These are phyloP conservation scores for Cyclura pinguis DNA, from an alignment of 2,797 vertebrate species.

Conservation along the genomic window DNA sequence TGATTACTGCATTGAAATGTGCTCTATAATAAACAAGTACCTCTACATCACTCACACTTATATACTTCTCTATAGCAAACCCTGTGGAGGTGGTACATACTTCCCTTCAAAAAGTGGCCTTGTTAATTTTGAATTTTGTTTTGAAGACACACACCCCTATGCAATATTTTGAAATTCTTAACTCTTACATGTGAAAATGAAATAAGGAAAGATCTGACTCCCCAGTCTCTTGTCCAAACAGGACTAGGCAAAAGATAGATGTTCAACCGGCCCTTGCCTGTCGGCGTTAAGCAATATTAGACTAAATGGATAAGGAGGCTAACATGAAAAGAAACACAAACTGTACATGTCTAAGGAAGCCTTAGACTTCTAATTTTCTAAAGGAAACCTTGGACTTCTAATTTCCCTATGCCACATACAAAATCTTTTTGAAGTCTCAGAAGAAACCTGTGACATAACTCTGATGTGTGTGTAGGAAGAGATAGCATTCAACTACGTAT, in stretches of 20 bases:
- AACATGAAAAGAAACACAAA: background rate
- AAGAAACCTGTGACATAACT: background rate
- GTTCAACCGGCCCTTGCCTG: no score
- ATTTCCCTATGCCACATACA: background rate
- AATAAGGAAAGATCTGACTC: no score
- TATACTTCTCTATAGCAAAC: constrained; percentile 85
- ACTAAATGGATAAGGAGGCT: background rate
- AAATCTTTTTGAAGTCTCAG: background rate
- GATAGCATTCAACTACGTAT: background rate
- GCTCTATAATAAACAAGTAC: constrained; percentile 87
- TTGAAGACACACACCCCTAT: background rate
- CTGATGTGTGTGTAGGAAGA: background rate
- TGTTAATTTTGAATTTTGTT: constrained; percentile 35
- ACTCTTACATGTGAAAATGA: no score
- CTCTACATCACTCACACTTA: constrained; percentile 85
- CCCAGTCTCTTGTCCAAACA: no score
- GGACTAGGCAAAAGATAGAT: no score
- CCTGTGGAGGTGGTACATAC: constrained; percentile 74
- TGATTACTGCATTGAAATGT: constrained; percentile 90
- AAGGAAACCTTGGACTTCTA: no score
- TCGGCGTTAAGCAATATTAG: no score
- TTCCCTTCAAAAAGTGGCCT: constrained; percentile 68
- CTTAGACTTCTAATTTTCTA: background rate
- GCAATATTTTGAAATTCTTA: no score
- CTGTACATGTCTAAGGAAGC: no score